Evolutionary conservation across 1,140 invertebrate species (phyloP).

Genomic region (Temnothorax nylanderi): DNA sequence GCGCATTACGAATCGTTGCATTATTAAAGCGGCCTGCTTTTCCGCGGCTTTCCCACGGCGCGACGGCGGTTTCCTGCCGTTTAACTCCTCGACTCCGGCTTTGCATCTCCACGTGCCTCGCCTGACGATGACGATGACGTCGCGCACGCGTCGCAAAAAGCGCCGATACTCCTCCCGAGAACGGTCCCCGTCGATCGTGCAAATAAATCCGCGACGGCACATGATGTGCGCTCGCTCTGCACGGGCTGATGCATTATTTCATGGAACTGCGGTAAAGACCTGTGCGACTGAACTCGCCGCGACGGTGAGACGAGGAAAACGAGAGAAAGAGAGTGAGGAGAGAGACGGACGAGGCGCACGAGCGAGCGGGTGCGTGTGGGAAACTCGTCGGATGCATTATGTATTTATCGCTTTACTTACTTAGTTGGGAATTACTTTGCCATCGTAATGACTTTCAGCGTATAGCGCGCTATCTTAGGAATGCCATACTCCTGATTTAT

Average conservation of each 20-base stretch:
- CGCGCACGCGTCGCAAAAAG: conserved; percentile 61
- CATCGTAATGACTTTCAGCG: conserved; percentile 81
- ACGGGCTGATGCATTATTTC: conserved; percentile 83
- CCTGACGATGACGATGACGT: conserved; percentile 26
- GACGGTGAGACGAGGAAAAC: conserved; percentile 26
- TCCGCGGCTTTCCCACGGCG: conserved; percentile 43
- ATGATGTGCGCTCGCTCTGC: conserved; percentile 58
- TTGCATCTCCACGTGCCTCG: conserved; percentile 23
- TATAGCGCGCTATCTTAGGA: conserved; percentile 73
- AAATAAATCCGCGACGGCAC: conserved; percentile 80
- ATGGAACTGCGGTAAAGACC: conserved; percentile 77
- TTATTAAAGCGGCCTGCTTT: conserved; percentile 40
- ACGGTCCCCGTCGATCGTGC: conserved; percentile 72
- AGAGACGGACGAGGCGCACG: conserved; percentile 15
- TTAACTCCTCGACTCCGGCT: conserved; percentile 4
- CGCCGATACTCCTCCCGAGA: conserved; percentile 47
- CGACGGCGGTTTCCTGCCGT: not conserved
- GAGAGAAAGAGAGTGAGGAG: not conserved
- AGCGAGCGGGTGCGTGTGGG: conserved; percentile 75
- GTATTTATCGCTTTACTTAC: conserved; percentile 84
- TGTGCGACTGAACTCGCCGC: conserved; percentile 57
- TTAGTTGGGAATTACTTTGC: conserved; percentile 84
- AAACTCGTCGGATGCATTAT: conserved; percentile 84
- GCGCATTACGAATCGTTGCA: conserved; percentile 28
- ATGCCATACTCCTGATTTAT: conserved; percentile 80